Conservation (phyloP, 2,113 vertebrate genomes). For the Sardina pilchardus region DNA sequence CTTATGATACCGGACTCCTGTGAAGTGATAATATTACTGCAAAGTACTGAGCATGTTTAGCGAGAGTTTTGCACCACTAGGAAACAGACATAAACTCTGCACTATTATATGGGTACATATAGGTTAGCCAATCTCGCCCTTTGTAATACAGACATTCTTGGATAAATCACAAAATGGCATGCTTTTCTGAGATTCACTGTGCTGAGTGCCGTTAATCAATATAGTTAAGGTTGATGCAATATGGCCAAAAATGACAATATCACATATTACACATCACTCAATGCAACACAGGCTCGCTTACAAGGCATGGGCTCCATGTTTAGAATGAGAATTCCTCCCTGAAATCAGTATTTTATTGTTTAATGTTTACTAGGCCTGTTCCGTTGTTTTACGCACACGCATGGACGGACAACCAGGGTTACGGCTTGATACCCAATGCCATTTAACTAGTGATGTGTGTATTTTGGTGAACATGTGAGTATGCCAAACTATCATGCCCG, state of each 20-base stretch:
- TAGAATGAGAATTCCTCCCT: background rate
- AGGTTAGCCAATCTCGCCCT: background rate
- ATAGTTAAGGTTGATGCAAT: background rate
- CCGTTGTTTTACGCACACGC: background rate
- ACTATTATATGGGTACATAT: background rate
- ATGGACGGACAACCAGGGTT: background rate
- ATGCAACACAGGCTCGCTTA: background rate
- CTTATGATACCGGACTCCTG: background rate
- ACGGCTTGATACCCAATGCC: background rate
- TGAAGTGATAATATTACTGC: background rate
- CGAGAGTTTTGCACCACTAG: background rate
- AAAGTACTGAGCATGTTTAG: background rate
- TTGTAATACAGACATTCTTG: background rate
- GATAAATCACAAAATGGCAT: background rate
- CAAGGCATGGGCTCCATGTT: background rate
- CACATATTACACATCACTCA: background rate
- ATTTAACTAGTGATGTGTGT: background rate
- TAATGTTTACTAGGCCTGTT: background rate
- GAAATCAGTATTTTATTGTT: background rate
- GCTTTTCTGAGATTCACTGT: background rate
- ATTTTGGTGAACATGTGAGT: conserved; percentile 3
- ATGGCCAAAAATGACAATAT: background rate
- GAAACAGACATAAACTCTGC: background rate
- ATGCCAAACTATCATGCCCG: background rate
- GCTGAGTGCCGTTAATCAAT: background rate